Base-by-base conservation (phyloP, 2,888 invertebrate species). In the Alentia gelatinosa region DNA sequence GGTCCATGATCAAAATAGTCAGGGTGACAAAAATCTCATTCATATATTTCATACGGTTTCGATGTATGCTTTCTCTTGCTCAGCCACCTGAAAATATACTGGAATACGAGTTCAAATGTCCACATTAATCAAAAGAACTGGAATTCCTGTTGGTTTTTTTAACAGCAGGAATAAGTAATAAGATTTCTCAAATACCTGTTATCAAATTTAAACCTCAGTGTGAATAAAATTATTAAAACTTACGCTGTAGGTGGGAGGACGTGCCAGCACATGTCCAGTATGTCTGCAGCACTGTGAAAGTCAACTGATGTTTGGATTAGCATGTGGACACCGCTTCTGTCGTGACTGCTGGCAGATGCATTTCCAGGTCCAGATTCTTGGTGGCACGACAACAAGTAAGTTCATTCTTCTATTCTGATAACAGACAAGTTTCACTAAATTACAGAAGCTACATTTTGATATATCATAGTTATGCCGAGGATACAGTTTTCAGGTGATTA, bases 271-370 rank as follows among this genome's bases (percentile, higher is more conserved):
- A 5, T 96, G 96, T 92, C 92, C 94, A 9, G 95, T 96, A n/a
- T 96, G 96, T 92, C 93, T 94, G 90, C 92, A 91, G 40, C 92
- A 92, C 35, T 92, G 93, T 56, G 75, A 93, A 19, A 83, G 92
- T n/a, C 94, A 94, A 23, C 91, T 93, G 63, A 98, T 98, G 95
- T 97, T 97, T 95, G 97, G 97, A 91, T 97, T 99, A 92, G 97
- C 98, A 26, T 99, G 99, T 96, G 98, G 98, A 35, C 99, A 99
- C 96, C 97, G 97, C 92, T 99, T 99, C 96, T 99, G 99, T 96
- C 98, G 98, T 96, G 98, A 98, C 93, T 99, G 99, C 96, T 99
- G 99, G 99, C 97, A 97, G 92, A 98, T 97, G 97, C 98, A 99
- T 97, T 98, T 99, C 96, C 98, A 99, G 97, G 98, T 98, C 95